Percentiles rank a stretch among this genome's conserved stretches.
Evolutionary conservation across 2,113 vertebrate genomes (phyloP).

Genomic region (Gracilinanus agilis): DNA sequence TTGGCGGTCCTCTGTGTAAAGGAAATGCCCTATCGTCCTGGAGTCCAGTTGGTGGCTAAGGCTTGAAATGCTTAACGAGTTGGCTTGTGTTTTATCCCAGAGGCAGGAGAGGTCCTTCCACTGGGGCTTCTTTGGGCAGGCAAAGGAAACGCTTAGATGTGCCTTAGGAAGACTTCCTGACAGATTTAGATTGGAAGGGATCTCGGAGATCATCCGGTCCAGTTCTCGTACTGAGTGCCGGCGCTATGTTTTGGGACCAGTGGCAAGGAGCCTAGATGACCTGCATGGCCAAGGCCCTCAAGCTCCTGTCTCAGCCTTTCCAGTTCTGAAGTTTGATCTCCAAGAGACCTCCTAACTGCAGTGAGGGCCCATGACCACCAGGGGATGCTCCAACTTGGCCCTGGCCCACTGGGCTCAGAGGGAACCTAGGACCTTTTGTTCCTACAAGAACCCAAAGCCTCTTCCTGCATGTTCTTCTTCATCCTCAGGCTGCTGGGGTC

Average conservation of each 20-base stretch:
- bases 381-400: not conserved
- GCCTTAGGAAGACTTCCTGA: not conserved
- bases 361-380: not conserved
- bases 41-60: not conserved
- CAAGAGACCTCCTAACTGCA: not conserved
- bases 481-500: not conserved
- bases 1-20: not conserved
- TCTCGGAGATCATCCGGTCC: not conserved
- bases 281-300: not conserved
- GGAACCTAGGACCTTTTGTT: not conserved
- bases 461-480: not conserved
- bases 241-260: not conserved
- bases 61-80: not conserved
- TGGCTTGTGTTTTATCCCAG: not conserved
- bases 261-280: not conserved
- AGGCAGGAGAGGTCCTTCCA: not conserved
- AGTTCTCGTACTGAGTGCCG: not conserved
- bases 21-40: not conserved
- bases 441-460: not conserved
- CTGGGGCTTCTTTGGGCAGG: not conserved
- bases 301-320: not conserved
- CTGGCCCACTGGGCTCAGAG: not conserved
- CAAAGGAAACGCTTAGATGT: not conserved
- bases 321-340: not conserved
- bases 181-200: not conserved